phyloP scores from a whole-genome alignment of 2,888 invertebrate species.

The Nasonovia ribisnigri region DNA sequence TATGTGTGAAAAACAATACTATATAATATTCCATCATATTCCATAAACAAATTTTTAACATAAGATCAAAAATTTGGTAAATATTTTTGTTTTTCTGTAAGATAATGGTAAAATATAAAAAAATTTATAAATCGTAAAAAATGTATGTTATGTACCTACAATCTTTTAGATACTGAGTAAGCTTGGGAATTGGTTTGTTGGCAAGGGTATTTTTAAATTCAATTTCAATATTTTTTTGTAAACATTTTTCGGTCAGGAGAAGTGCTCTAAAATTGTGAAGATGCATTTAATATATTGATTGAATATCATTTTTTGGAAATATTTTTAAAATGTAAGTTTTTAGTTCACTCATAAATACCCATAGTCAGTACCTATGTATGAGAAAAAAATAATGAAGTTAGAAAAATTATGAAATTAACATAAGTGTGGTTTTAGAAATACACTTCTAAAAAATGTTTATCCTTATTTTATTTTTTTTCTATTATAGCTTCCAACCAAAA shows the following conservation, averaged over 20 bases:
- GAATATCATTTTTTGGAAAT: neutral
- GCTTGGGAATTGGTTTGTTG: neutral
- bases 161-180: neutral
- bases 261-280: neutral
- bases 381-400: neutral
- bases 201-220: neutral
- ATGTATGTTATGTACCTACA: neutral
- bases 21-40: slow-evolving; percentile 1
- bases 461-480: neutral
- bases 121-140: neutral
- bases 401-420: neutral
- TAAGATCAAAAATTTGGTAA: neutral
- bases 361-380: neutral
- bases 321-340: neutral
- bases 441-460: neutral
- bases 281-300: neutral
- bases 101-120: neutral
- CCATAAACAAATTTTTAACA: neutral
- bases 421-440: neutral
- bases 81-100: neutral
- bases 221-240: neutral
- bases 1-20: neutral
- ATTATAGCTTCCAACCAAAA: too few species aligned
- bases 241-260: neutral
- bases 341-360: neutral